Evolutionary conservation across 2,113 vertebrate species (phyloP), one percentile per base, ranked within the genome.

Genomic region (Neolamprologus fasciatus): DNA sequence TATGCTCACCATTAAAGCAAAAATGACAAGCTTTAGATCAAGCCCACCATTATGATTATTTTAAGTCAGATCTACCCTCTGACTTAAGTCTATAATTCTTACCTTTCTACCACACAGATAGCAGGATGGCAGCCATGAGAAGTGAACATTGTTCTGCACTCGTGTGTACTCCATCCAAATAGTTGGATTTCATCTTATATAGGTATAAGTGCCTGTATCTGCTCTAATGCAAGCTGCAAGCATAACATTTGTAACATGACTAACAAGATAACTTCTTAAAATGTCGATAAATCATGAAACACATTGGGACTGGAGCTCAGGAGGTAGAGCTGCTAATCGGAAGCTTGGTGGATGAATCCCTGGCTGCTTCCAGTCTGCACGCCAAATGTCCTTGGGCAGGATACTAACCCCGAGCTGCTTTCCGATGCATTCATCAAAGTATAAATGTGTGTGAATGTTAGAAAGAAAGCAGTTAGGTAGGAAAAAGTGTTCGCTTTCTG

Each of bases 401-500:
- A 63, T 63, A 63, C 31, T 63, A 66, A 35, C 61, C 31, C 17
- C 31, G 0, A 66, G 4, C 6, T n/a, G 61, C 61, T 66, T n/a
- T 66, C 61, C 0, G 0, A 37, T 37, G 31, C 61, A 66, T 7
- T 8, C 17, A 37, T 37, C 33, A n/a, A 66, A 66, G 19, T n/a
- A 66, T 66, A n/a, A 66, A n/a, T 37, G 31, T 66, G 61, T n/a
- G 10, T 66, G 61, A 66, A 13, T 21, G 17, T 66, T 66, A 35
- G 17, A 35, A 33, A 66, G 61, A 66, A 66, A 66, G 31, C 4
- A 37, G 0, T 12, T 66, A 37, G 17, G 61, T 66, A 37, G 61
- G 6, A 13, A 37, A 66, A 66, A 13, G 33, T 66, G 19, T 5
- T 21, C 0, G 19, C 33, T 37, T 13, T n/a, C 19, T 66, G 0